phyloP scores from a whole-genome alignment of 2,888 invertebrate genomes.

The Xestia xanthographa region DNA sequence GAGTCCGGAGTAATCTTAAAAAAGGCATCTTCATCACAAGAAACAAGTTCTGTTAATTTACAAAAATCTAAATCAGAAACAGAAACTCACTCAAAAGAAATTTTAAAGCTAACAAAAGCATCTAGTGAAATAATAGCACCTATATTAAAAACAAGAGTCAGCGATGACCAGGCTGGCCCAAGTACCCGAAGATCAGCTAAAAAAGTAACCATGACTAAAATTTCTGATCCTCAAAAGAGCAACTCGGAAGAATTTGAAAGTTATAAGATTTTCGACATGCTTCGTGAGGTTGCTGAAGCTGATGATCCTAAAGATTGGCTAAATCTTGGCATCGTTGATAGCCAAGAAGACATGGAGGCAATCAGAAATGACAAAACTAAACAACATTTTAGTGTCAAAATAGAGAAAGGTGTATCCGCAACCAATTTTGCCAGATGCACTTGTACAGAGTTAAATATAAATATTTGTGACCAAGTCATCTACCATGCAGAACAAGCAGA shows the following conservation, averaged over 20 bases:
- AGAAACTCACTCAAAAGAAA: conserved; percentile 13
- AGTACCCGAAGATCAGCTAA: conserved; percentile 71
- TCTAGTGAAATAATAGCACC: conserved; percentile 68
- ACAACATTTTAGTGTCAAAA: conserved; percentile 73
- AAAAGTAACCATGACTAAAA: conserved; percentile 82
- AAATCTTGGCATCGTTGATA: conserved; percentile 80
- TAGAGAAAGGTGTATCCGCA: conserved; percentile 81
- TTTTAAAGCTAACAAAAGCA: conserved; percentile 33
- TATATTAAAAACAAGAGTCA: conserved; percentile 76
- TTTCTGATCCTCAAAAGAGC: conserved; percentile 64
- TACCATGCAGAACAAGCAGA: conserved; percentile 85
- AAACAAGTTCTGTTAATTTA: conserved; percentile 22
- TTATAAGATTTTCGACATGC: conserved; percentile 76
- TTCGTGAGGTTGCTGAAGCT: conserved; percentile 82
- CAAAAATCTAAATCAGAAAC: conserved; percentile 48
- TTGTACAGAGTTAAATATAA: conserved; percentile 82
- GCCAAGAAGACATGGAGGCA: conserved; percentile 73
- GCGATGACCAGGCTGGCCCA: conserved; percentile 42
- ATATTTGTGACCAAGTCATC: conserved; percentile 83
- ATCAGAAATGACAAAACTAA: conserved; percentile 65
- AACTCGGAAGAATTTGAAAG: conserved; percentile 62
- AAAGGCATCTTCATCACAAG: conserved; percentile 32
- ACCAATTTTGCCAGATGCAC: conserved; percentile 82
- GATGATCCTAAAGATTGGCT: conserved; percentile 79
- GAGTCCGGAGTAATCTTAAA: conserved; percentile 17